A percentile compares a stretch with the other conserved stretches of the same genome.
phyloP scores from a whole-genome alignment of 2,888 invertebrate genomes.

The Pseudoips prasinana region DNA sequence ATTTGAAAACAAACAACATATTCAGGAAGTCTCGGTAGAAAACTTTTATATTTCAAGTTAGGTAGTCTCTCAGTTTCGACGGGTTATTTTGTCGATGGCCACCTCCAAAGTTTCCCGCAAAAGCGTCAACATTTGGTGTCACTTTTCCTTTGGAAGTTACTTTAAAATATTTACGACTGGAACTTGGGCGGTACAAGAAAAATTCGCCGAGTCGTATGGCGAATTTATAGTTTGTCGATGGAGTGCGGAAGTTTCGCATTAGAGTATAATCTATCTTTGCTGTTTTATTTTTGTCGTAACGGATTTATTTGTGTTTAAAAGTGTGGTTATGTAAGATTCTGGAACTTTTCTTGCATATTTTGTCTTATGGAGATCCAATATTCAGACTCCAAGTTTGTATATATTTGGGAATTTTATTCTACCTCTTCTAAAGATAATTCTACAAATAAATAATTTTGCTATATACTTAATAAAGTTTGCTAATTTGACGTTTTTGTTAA shows the following conservation, averaged over 20 bases:
- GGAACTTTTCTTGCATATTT: constrained; percentile 23
- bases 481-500: neutral
- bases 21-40: constrained; percentile 46
- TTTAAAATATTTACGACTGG: constrained; percentile 80
- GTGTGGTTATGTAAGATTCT: constrained; percentile 39
- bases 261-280: constrained; percentile 41
- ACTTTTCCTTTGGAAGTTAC: constrained; percentile 71
- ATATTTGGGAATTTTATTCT: constrained; percentile 1
- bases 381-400: constrained; percentile 8
- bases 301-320: constrained; percentile 60
- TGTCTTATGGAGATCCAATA: constrained; percentile 25
- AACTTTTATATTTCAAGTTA: constrained; percentile 76
- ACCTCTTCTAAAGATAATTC: too few species aligned
- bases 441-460: too few species aligned
- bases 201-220: constrained; percentile 58
- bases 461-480: too few species aligned
- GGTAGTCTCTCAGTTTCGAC: constrained; percentile 55
- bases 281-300: constrained; percentile 39
- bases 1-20: constrained; percentile 52
- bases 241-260: constrained; percentile 61
- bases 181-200: constrained; percentile 61
- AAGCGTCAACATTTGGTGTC: constrained; percentile 73
- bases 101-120: constrained; percentile 54
- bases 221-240: constrained; percentile 68
- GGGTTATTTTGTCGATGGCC: constrained; percentile 72